Percentiles rank a stretch among this genome's conserved stretches.
Evolutionary conservation across 2,797 vertebrate species (phyloP).

Genomic region (Distichodus sexfasciatus): DNA sequence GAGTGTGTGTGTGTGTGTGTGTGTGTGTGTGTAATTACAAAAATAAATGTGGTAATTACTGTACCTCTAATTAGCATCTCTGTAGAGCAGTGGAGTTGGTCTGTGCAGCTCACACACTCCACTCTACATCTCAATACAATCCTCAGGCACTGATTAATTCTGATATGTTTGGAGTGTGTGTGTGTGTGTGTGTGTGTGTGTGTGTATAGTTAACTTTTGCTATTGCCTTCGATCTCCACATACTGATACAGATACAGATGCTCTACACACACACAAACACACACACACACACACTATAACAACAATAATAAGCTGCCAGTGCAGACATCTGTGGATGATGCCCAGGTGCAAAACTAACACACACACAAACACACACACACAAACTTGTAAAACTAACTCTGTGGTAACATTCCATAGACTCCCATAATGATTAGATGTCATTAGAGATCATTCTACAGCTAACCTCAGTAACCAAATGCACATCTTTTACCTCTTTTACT

Average conservation of each 20-base stretch:
- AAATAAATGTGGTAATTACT: background rate
- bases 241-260: background rate
- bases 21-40: background rate
- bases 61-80: background rate
- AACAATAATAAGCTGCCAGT: slow-evolving; percentile 17
- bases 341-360: slow-evolving; percentile 23
- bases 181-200: too few species aligned
- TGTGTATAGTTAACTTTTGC: too few species aligned
- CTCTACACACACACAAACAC: slow-evolving; percentile 4
- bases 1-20: background rate
- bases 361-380: slow-evolving; percentile 7
- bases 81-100: background rate
- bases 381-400: too few species aligned
- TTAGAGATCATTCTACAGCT: too few species aligned
- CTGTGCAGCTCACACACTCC: background rate
- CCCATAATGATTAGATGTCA: too few species aligned
- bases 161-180: too few species aligned
- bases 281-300: slow-evolving; percentile 9
- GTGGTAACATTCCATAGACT: too few species aligned
- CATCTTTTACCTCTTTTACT: too few species aligned
- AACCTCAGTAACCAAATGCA: too few species aligned
- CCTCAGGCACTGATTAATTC: background rate
- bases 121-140: background rate
- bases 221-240: too few species aligned
- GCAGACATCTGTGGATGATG: slow-evolving; percentile 11